Evolutionary conservation across 1,140 invertebrate species (phyloP).

Genomic region (Magallana ariakensis): DNA sequence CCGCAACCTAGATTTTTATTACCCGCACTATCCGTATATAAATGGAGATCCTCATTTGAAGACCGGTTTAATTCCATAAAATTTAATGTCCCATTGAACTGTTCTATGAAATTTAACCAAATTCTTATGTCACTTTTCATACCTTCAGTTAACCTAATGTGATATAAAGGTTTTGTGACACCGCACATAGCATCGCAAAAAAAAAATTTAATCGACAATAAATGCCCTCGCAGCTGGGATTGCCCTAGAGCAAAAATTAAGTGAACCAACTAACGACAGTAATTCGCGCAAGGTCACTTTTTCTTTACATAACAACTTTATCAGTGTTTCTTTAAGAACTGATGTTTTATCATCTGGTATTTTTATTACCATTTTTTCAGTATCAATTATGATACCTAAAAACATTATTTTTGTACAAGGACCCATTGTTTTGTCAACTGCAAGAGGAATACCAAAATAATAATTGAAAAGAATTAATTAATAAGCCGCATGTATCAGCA

Average conservation of each 20-base stretch:
- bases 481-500: too few relatives aligned
- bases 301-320: background rate
- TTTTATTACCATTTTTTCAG: slow-evolving; percentile 41
- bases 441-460: slow-evolving; percentile 38
- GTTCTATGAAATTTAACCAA: background rate
- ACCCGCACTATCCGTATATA: slow-evolving; percentile 51
- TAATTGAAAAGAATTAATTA: background rate
- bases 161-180: background rate
- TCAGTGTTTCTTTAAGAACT: background rate
- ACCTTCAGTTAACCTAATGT: too few relatives aligned
- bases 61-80: background rate
- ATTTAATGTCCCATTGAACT: background rate
- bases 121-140: too few relatives aligned
- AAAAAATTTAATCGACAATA: too few relatives aligned
- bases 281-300: slow-evolving; percentile 38
- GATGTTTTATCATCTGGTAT: slow-evolving; percentile 36
- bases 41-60: background rate
- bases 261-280: slow-evolving; percentile 39
- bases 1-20: slow-evolving; percentile 43
- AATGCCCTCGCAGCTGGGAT: slow-evolving; percentile 34
- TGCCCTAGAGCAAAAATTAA: slow-evolving; percentile 49
- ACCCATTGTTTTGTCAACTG: slow-evolving; percentile 36
- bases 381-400: slow-evolving; percentile 30
- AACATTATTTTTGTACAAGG: slow-evolving; percentile 6
- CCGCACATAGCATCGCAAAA: slow-evolving; percentile 48